Evolutionary conservation across 2,888 invertebrate species (phyloP), one percentile per base, ranked within the genome.

Genomic region (Automeris io): DNA sequence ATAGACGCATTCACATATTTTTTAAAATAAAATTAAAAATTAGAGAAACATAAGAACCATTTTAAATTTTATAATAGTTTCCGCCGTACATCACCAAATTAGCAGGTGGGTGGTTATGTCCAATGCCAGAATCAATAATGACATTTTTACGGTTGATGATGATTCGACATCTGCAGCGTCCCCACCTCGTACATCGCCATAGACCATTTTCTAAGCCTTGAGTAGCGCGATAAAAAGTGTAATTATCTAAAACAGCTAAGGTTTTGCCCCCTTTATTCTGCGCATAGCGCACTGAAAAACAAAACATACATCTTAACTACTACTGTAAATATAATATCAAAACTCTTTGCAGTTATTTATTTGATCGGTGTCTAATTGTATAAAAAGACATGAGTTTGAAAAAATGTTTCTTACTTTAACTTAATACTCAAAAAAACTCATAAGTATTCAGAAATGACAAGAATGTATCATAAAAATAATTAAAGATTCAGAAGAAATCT

Each of bases 111-210:
- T 70, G 71, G 1, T 50, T 52, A 26, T 70, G 71, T 11, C 50
- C 40, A 6, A 61, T 34, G 0, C 23, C 16, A 57, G 51, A 2
- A 56, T 62, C 5, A 58, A 45, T 5, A 50, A 50, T 24, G 64
- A 33, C 1, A 63, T 39, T 33, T 49, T 37, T 0, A 64, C 61
- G 8, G 13, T 53, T 48, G 12, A 69, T 53, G 36, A 67, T 70
- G 39, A 72, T 66, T 23, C 70, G 53, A 5, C 70, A 66, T 42
- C 61, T 68, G 41, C 73, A 73, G 0, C 58, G 61, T 19, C 65
- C 61, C 18, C 70, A 61, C 9, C 61, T 61, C 8, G 72, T 67
- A 33, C 68, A 73, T 16, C 69, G 43, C 73, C 70, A 76, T 46
- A 63, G 57, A 1, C 46, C 47, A 2, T 43, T 46, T 11, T 39